Percentiles rank a stretch among this genome's conserved stretches.
These are phyloP conservation scores for Drosophila baimaii DNA, from an alignment of 1,140 invertebrate genomes.

Conservation along the genomic window DNA sequence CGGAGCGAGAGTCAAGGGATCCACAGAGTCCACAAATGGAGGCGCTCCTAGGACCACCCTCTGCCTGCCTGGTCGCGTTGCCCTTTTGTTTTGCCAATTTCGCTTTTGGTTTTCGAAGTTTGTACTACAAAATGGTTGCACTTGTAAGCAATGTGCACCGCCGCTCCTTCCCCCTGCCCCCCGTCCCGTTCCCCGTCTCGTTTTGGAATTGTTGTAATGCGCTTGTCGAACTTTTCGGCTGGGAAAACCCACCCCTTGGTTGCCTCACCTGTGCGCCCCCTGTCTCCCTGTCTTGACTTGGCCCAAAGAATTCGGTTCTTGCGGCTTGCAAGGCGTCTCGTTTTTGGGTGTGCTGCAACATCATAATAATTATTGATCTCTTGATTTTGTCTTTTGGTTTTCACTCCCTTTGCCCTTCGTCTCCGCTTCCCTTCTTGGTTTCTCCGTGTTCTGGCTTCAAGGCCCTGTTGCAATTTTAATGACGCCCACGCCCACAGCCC, in stretches of 20 bases:
- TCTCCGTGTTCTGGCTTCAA: conserved; percentile 46
- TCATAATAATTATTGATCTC: conserved; percentile 84
- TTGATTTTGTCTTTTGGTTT: conserved; percentile 76
- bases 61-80: conserved; percentile 4
- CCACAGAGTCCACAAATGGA: conserved; percentile 75
- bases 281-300: conserved; percentile 67
- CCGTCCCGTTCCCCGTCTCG: neutral
- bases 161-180: neutral
- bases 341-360: conserved; percentile 65
- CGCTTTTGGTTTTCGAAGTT: conserved; percentile 84
- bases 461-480: conserved; percentile 80
- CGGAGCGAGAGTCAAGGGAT: conserved; percentile 8
- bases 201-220: conserved; percentile 76
- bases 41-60: conserved; percentile 15
- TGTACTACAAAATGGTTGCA: conserved; percentile 84
- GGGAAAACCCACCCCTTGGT: neutral
- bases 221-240: conserved; percentile 81
- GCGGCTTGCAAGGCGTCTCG: conserved; percentile 44
- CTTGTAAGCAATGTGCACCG: conserved; percentile 78
- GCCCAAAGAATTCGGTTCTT: conserved; percentile 32
- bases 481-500: conserved; percentile 57
- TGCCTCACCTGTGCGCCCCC: conserved; percentile 30
- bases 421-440: neutral
- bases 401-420: neutral
- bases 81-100: conserved; percentile 75